Percentiles rank a stretch among this genome's conserved stretches.
phyloP scores from a whole-genome alignment of 2,113 vertebrate species.

The Cacatua alba region DNA sequence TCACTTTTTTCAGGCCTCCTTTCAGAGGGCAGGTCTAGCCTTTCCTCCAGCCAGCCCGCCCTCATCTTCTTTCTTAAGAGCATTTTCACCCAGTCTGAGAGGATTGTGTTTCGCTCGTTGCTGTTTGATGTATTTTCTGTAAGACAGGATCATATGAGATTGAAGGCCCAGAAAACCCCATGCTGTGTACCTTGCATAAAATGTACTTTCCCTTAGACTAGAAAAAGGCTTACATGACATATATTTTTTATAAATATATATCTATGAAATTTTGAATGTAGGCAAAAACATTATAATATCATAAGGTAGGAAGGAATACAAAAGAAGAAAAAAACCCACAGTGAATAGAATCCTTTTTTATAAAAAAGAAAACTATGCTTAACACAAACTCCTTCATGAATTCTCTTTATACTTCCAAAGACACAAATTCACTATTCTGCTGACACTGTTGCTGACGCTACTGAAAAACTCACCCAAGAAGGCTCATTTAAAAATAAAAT shows the following conservation, averaged over 20 bases:
- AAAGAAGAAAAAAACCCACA: background rate
- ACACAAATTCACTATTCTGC: constrained; percentile 61
- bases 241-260: constrained; percentile 57
- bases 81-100: too few relatives aligned
- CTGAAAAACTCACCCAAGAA: constrained; percentile 52
- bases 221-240: constrained; percentile 56
- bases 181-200: constrained; percentile 42
- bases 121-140: constrained; percentile 14
- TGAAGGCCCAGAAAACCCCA: constrained; percentile 33
- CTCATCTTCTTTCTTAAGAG: background rate
- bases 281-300: constrained; percentile 52
- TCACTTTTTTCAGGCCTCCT: background rate
- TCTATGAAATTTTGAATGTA: constrained; percentile 44
- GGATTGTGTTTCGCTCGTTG: background rate
- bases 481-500: constrained; percentile 23
- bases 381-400: constrained; percentile 67
- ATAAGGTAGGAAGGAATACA: constrained; percentile 38
- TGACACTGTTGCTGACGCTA: constrained; percentile 52
- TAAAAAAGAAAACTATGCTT: constrained; percentile 10
- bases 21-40: background rate
- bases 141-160: constrained; percentile 13
- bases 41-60: background rate
- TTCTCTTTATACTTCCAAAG: constrained; percentile 50
- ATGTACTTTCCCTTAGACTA: background rate
- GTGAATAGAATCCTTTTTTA: constrained; percentile 12